phyloP scores from a whole-genome alignment of 2,888 invertebrate genomes.

The Ernsta delagoae region DNA sequence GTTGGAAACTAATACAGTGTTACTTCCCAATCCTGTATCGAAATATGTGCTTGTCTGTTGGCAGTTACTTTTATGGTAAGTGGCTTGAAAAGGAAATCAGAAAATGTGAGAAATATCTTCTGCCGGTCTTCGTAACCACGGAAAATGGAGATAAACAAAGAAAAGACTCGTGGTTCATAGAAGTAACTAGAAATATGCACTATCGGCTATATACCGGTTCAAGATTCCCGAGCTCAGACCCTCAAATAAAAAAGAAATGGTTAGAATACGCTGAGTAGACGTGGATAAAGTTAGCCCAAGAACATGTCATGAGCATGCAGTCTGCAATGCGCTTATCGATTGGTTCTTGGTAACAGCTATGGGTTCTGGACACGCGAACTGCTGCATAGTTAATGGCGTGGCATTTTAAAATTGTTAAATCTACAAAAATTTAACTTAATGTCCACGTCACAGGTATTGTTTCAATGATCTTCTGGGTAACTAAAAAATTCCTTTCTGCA shows the following conservation, averaged over 20 bases:
- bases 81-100: neutral
- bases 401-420: neutral
- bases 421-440: no score
- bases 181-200: no score
- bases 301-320: constrained; percentile 23
- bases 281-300: neutral
- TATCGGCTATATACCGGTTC: no score
- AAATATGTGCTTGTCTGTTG: neutral
- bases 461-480: neutral
- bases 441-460: neutral
- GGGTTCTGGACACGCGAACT: constrained; percentile 31
- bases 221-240: no score
- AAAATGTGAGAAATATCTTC: no score
- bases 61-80: constrained; percentile 8
- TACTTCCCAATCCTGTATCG: neutral
- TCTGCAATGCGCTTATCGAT: constrained; percentile 37
- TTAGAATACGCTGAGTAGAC: neutral
- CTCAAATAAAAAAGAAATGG: neutral
- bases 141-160: no score
- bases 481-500: no score
- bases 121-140: no score
- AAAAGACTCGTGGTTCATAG: no score
- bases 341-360: constrained; percentile 26
- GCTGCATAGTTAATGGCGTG: constrained; percentile 20
- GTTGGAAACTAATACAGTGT: neutral